Percentiles rank a stretch among this genome's conserved stretches.
These are phyloP conservation scores for Rhabditoides inermis DNA, from an alignment of 2,888 invertebrate species.

Conservation along the genomic window DNA sequence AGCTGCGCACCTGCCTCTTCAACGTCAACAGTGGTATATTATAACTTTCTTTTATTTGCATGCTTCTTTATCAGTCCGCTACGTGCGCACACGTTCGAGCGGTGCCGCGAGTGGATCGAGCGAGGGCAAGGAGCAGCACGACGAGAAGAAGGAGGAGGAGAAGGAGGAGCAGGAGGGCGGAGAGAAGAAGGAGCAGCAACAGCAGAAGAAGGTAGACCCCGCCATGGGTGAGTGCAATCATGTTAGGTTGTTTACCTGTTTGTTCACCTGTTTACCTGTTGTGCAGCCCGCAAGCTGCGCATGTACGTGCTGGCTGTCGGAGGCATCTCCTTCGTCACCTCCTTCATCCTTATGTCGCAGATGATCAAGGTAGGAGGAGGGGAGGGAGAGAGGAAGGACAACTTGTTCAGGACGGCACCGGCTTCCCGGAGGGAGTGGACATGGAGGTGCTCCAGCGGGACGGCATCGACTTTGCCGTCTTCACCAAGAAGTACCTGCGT, in stretches of 20 bases:
- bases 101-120: too few relatives aligned
- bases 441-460: too few relatives aligned
- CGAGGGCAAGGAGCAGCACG: too few relatives aligned
- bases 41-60: too few relatives aligned
- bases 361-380: too few relatives aligned
- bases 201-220: slow-evolving; percentile 2
- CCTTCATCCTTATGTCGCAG: slow-evolving; percentile 21
- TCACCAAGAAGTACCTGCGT: slow-evolving; percentile 23
- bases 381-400: slow-evolving; percentile 15
- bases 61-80: too few relatives aligned
- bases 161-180: slow-evolving; percentile 2
- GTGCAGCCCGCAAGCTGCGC: slow-evolving; percentile 23
- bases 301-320: slow-evolving; percentile 25
- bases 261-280: background rate
- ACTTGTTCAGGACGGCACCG: slow-evolving; percentile 19
- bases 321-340: slow-evolving; percentile 22
- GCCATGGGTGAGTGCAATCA: background rate
- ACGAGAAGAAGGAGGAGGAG: too few relatives aligned
- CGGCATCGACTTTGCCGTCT: slow-evolving; percentile 22
- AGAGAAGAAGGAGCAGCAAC: background rate
- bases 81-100: too few relatives aligned
- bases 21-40: too few relatives aligned
- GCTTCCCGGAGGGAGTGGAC: too few relatives aligned
- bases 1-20: too few relatives aligned
- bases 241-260: background rate